Evolutionary conservation across 2,888 invertebrate genomes (phyloP), one percentile per base, ranked within the genome.

Genomic region (Epistrophella euchroma): DNA sequence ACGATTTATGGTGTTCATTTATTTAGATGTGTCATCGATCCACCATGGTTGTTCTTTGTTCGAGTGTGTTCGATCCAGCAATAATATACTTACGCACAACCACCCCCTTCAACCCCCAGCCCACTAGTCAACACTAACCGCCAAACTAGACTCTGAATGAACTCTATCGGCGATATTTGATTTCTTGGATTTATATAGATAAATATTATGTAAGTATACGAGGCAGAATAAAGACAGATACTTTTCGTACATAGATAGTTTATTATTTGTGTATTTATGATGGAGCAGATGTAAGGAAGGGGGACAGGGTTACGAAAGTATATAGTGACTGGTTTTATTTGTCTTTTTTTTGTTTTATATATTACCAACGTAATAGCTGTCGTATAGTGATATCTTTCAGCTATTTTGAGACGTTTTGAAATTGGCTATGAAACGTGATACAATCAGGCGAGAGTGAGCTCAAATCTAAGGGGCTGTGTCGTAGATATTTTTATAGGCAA

Each of bases 1-100:
- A 81, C 81, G 85, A 85, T 85, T 85, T 85, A 85, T 85, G 73
- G 76, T 73, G 76, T 85, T 81, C 85, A 85, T 81, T 85, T 85
- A 85, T 85, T 81, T 73, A 85, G 72, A 81, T 60, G 85, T 81
- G 85, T 85, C 85, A 56, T 81, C 70, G 73, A 83, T 37, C 60
- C 22, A 52, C 50, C 6, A 52, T 52, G 50, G 22, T 13, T 58
- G 47, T 55, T 55, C 60, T 50, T 78, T 83, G 60, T 78, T 66
- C 56, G 83, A 43, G 19, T 71, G 50, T 60, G 58, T 52, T 43
- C n/a, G n/a, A n/a, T n/a, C 50, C 40, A 37, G 40, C 37, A 55
- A 43, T 28, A 71, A 15, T 43, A 15, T 43, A 40, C 60, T 40
- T 45, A 73, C 47, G 66, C 56, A 72, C 58, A 58, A 32, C 40